These are phyloP conservation scores for Mastomys natalensis DNA, from an alignment of 2,113 vertebrate species.

Conservation along the genomic window DNA sequence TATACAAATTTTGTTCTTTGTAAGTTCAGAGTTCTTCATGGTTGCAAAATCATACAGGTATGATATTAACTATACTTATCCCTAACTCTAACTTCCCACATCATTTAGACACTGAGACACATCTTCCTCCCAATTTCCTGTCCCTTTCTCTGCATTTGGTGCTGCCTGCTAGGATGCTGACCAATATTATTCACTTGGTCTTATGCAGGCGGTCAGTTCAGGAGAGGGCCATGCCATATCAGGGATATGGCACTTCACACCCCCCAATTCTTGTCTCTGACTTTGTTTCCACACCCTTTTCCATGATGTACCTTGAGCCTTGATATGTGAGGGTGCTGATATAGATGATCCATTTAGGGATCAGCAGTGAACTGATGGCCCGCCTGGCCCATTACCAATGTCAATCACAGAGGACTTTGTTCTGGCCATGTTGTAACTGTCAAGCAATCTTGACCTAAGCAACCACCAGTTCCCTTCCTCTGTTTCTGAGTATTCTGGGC, in stretches of 20 bases:
- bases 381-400: neutral
- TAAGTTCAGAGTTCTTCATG: too few species aligned
- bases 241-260: fast-evolving
- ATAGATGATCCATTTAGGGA: neutral
- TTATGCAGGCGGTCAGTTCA: neutral
- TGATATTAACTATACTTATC: neutral
- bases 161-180: neutral
- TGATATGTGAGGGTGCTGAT: neutral
- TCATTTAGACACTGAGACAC: fast-evolving
- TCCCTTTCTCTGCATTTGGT: neutral
- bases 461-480: neutral
- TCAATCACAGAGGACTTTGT: fast-evolving
- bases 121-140: neutral
- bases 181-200: neutral
- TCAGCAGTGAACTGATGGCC: neutral
- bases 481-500: neutral
- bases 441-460: neutral
- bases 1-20: too few species aligned
- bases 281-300: neutral
- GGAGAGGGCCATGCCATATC: neutral
- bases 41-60: neutral
- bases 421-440: neutral
- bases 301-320: neutral
- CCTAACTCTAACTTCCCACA: neutral
- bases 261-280: neutral